Percentiles rank a stretch among this genome's conserved stretches.
Evolutionary conservation across 1,140 invertebrate species (phyloP).

Genomic region (Pseudoatta argentina): DNA sequence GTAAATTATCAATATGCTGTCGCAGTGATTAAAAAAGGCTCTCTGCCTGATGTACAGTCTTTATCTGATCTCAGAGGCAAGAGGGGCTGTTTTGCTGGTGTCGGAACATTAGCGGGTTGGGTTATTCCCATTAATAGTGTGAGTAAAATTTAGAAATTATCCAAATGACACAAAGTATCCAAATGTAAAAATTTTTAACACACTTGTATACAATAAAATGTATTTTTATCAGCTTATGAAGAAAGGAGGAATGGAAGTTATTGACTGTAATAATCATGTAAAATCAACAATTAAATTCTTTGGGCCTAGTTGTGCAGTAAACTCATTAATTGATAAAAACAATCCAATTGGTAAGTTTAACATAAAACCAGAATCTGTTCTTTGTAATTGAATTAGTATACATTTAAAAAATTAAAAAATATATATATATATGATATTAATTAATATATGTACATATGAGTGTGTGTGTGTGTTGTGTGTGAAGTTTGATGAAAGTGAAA

Average conservation of each 20-base stretch:
- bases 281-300: conserved; percentile 97
- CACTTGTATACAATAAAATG: conserved; percentile 54
- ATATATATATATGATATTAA: no score
- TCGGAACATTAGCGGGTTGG: conserved; percentile 97
- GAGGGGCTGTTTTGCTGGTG: conserved; percentile 95
- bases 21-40: conserved; percentile 92
- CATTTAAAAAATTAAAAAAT: no score
- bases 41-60: conserved; percentile 88
- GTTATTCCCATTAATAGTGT: conserved; percentile 95
- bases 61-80: conserved; percentile 91
- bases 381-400: no score
- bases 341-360: conserved; percentile 94
- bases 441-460: no score
- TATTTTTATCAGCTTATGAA: conserved; percentile 90
- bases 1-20: conserved; percentile 92
- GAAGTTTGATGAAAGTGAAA: no score
- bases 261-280: conserved; percentile 98
- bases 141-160: conserved; percentile 75
- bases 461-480: no score
- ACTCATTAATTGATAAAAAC: conserved; percentile 96
- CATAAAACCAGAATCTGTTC: neutral
- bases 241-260: conserved; percentile 92
- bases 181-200: conserved; percentile 30
- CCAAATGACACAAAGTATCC: neutral
- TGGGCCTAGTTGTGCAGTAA: conserved; percentile 96